Conservation (phyloP, 2,113 vertebrate genomes). For the Ramphastos sulfuratus region DNA sequence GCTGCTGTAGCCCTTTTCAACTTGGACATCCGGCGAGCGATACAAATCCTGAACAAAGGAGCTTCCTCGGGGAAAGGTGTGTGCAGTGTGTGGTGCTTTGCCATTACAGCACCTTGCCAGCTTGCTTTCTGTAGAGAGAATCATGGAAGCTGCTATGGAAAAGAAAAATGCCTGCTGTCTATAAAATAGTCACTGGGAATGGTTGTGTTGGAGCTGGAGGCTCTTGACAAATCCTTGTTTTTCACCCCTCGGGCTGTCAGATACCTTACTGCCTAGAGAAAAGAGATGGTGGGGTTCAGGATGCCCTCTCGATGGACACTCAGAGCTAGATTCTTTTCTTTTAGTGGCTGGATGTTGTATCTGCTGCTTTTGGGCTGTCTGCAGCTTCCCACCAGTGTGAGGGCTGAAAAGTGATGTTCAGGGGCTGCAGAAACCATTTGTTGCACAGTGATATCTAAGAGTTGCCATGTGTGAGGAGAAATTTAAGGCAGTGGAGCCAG, state of each 20-base stretch:
- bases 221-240: neutral
- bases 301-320: neutral
- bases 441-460: neutral
- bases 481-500: neutral
- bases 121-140: neutral
- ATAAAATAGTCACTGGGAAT: neutral
- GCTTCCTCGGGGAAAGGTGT: constrained; percentile 90
- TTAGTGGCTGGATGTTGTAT: neutral
- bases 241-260: neutral
- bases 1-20: constrained; percentile 97
- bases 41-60: constrained; percentile 96
- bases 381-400: fast-evolving
- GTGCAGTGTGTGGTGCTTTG: neutral
- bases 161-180: neutral
- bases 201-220: neutral
- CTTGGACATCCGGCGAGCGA: constrained; percentile 93
- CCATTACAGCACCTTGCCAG: neutral
- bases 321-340: neutral
- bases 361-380: neutral
- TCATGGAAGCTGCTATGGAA: neutral
- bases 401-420: neutral
- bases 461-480: neutral
- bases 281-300: neutral
- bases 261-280: neutral
- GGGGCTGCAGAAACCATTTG: neutral